Percentiles rank a stretch among this genome's conserved stretches.
Evolutionary conservation across 2,797 vertebrate species (phyloP).

Genomic region (Holocentrus rufus): DNA sequence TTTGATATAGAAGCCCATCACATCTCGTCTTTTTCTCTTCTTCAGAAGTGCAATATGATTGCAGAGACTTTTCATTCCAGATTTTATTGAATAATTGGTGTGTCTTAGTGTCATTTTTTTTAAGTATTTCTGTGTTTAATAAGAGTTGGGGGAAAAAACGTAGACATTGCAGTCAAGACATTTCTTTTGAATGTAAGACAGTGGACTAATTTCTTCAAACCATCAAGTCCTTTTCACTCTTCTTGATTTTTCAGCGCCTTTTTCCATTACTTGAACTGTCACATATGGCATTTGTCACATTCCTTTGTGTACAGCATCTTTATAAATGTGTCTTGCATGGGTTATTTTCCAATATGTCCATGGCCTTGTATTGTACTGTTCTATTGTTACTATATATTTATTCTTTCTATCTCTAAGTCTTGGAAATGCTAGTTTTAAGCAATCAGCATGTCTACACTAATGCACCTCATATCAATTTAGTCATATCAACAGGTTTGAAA

Average conservation of each 20-base stretch:
- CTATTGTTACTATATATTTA: slow-evolving; percentile 68
- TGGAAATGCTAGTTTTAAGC: slow-evolving; percentile 69
- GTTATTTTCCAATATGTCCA: slow-evolving; percentile 70
- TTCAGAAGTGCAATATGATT: slow-evolving; percentile 53
- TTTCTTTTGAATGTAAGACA: slow-evolving; percentile 76
- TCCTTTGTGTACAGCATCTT: slow-evolving; percentile 69
- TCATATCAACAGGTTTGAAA: slow-evolving; percentile 64
- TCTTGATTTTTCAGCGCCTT: slow-evolving; percentile 41
- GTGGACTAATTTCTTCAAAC: slow-evolving; percentile 51
- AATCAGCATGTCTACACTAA: slow-evolving; percentile 72
- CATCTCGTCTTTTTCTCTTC: slow-evolving; percentile 21
- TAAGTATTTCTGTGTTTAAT: slow-evolving; percentile 8
- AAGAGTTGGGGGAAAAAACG: slow-evolving; percentile 18
- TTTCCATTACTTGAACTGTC: slow-evolving; percentile 73
- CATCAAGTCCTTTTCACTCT: slow-evolving; percentile 28
- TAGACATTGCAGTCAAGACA: slow-evolving; percentile 39
- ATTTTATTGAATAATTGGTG: slow-evolving; percentile 29
- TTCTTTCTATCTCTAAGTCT: slow-evolving; percentile 68
- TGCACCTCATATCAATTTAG: slow-evolving; percentile 60
- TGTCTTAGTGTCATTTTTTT: slow-evolving; percentile 27
- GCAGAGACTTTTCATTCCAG: slow-evolving; percentile 41
- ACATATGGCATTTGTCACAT: slow-evolving; percentile 57
- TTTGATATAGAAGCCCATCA: slow-evolving; percentile 42
- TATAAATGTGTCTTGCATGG: slow-evolving; percentile 75
- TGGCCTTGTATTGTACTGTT: slow-evolving; percentile 76